Conservation (phyloP, 2,113 vertebrate genomes). For the Ranitomeya variabilis region DNA sequence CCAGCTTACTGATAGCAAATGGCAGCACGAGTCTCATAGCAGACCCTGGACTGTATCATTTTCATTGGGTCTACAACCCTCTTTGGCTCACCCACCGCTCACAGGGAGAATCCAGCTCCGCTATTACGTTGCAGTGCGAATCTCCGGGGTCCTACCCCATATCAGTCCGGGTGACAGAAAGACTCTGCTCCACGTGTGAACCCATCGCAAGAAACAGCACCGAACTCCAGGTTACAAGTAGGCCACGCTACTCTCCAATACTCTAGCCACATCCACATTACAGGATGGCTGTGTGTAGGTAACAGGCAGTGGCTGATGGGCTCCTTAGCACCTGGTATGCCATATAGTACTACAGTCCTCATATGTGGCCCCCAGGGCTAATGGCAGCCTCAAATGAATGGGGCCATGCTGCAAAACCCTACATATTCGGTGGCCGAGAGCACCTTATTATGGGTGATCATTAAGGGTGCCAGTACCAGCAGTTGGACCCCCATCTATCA, state of each 20-base stretch:
- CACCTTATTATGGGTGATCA: too few species aligned
- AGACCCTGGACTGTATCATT: slow-evolving; percentile 60
- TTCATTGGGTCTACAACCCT: slow-evolving; percentile 73
- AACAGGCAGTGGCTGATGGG: too few species aligned
- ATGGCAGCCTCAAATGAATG: too few species aligned
- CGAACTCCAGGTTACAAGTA: slow-evolving; percentile 70
- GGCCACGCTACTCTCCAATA: slow-evolving; percentile 12
- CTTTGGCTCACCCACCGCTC: slow-evolving; percentile 67
- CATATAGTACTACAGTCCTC: too few species aligned
- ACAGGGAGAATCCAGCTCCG: slow-evolving; percentile 44
- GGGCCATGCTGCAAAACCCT: too few species aligned
- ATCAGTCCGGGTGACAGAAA: slow-evolving; percentile 71
- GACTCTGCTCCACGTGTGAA: slow-evolving; percentile 68
- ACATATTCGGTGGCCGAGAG: too few species aligned
- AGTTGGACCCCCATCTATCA: too few species aligned
- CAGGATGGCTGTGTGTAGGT: too few species aligned
- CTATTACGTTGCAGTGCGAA: slow-evolving; percentile 60
- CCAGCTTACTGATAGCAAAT: slow-evolving; percentile 62
- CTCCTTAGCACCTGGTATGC: too few species aligned
- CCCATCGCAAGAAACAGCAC: slow-evolving; percentile 63
- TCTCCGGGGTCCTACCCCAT: slow-evolving; percentile 66
- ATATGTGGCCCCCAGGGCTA: too few species aligned
- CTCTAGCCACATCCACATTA: too few species aligned
- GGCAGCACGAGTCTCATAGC: background rate
- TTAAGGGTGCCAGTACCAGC: too few species aligned